Conservation (phyloP, 2,797 vertebrate species). For the Percopsis omiscomaycus region DNA sequence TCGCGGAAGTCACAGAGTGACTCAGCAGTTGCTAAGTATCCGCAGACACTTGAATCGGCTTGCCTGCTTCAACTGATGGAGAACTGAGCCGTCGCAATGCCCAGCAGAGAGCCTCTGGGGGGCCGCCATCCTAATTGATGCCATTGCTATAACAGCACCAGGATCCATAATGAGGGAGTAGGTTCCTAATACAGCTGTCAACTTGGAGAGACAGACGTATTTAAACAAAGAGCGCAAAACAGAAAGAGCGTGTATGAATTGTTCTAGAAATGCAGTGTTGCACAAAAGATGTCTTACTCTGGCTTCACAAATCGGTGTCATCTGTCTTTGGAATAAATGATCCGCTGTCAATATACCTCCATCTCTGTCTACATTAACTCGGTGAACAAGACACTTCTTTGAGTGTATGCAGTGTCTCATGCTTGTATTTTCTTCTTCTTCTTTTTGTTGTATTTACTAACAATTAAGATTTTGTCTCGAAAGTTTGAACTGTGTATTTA, state of each 20-base stretch:
- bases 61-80: not conserved
- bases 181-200: not conserved
- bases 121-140: not conserved
- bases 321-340: no score
- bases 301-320: no score
- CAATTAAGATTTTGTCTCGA: no score
- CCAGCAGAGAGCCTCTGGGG: not conserved
- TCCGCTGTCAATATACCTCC: no score
- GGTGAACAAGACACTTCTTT: no score
- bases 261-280: slow-evolving; percentile 14
- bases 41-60: not conserved
- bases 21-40: slow-evolving; percentile 1
- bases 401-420: no score
- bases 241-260: not conserved
- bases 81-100: not conserved
- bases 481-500: no score
- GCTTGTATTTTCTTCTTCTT: no score
- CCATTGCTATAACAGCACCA: not conserved
- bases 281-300: no score
- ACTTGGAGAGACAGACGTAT: not conserved
- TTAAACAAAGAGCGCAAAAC: not conserved
- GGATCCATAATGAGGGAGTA: not conserved
- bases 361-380: no score
- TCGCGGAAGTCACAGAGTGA: slow-evolving; percentile 1
- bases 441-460: no score